Base-by-base conservation (phyloP, 2,797 vertebrate species). In the Rhyacichthys aspro region DNA sequence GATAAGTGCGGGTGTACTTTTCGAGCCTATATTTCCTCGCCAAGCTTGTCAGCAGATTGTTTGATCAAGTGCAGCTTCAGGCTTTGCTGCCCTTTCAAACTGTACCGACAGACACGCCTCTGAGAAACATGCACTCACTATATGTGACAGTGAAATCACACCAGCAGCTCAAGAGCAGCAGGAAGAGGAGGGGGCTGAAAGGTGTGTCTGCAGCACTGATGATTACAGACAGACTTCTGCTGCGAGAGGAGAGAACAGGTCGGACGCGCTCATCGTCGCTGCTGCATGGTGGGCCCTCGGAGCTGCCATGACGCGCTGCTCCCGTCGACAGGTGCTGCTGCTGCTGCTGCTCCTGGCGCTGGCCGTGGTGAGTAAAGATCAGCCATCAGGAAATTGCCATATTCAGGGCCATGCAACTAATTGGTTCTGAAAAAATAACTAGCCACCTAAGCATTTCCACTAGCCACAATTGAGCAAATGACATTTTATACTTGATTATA, bases 291-390 rank as follows among this genome's bases (percentile, higher is more conserved):
- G 38, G 0, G 28, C 2, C 10, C 6, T 28, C 14, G 8, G 41
- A 10, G 37, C 43, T 37, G 7, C n/a, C 55, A 88, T 88, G 88
- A 70, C 70, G 36, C n/a, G 46, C 11, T 49, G 69, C 17, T 70
- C 23, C 15, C 36, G 49, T 0, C 6, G 55, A 55, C 53, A 14
- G 39, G 15, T 65, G 17, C 67, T 48, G n/a, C 59, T 83, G 15
- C 63, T 88, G 59, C 73, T 85, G 14, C 55, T 86, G 9, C 7
- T 53, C 12, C n/a, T 76, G 0, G 3, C 45, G 19, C 18, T 82
- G 56, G 50, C 70, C 1, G n/a, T 81, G 80, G 83, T 82, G 59
- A 84, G 81, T 85, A 57, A 19, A 43, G 15, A 45, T 18, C 17
- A 28, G 23, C 23, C n/a, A n/a, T n/a, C n/a, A n/a, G n/a, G n/a